Conservation (phyloP, 2,888 invertebrate species). For the Achlya flavicornis region DNA sequence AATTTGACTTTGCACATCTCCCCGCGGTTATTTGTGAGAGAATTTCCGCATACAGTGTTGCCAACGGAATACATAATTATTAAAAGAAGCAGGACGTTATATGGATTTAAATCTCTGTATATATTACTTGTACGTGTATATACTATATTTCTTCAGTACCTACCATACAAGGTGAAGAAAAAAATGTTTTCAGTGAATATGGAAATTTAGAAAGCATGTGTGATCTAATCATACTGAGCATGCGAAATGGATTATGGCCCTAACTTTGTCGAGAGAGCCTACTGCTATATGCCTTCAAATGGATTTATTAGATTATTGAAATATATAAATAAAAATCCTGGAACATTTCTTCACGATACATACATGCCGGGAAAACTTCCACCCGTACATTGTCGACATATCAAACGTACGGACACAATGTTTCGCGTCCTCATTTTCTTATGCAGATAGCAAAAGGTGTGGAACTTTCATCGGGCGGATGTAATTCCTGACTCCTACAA, state of each 20-base stretch:
- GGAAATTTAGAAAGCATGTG: too few relatives aligned
- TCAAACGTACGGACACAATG: too few relatives aligned
- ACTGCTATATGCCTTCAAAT: neutral
- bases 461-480: too few relatives aligned
- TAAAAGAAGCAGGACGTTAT: neutral
- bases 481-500: too few relatives aligned
- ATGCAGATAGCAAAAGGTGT: too few relatives aligned
- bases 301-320: neutral
- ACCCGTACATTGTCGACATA: too few relatives aligned
- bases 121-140: neutral
- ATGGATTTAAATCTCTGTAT: neutral
- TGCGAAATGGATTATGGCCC: neutral
- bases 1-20: conserved; percentile 1
- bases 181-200: too few relatives aligned
- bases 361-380: too few relatives aligned
- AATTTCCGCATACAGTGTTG: neutral
- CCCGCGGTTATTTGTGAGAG: neutral
- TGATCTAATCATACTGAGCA: neutral
- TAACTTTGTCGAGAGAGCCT: neutral
- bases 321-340: too few relatives aligned
- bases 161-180: neutral
- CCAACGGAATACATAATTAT: conserved; percentile 2
- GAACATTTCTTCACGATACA: too few relatives aligned
- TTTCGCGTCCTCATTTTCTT: too few relatives aligned
- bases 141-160: neutral